Evolutionary conservation across 2,113 vertebrate species (phyloP), one percentile per base, ranked within the genome.

Genomic region (Passer montanus): DNA sequence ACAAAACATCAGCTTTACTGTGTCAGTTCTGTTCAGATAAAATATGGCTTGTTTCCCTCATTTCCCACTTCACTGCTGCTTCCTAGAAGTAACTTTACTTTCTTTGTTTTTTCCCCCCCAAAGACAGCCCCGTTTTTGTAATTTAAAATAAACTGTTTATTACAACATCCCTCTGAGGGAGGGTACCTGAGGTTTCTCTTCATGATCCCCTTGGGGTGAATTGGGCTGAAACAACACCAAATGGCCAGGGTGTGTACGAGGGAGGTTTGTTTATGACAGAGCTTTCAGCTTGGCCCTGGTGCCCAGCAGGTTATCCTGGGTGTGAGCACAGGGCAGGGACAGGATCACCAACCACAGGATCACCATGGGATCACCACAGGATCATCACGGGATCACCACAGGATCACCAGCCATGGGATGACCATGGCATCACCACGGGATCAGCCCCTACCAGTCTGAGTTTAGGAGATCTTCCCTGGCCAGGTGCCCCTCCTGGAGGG

Each of bases 181-280:
- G 23, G 24, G 39, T 33, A 15, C 27, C 47, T 76, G 55, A 50
- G 31, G 59, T 26, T 88, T n/a, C 43, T 81, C 21, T 44, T 15
- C 5, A 15, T 28, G 39, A 28, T 15, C 3, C n/a, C 35, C 11
- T 2, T 27, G 49, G n/a, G 58, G 26, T 69, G 55, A n/a, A 37
- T 1, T 11, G 19, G 37, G 41, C 8, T 56, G 76, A 44, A 43
- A 10, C 24, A 11, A 2, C 43, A 31, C 24, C 47, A 7, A 11
- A 9, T 2, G 30, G 3, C 7, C 7, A 1, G 13, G 7, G n/a
- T 41, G 41, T 63, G 35, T 18, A 1, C 0, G 3, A 28, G 43
- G 56, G 50, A 49, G 43, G 21, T 30, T n/a, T 26, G 7, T 30
- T 13, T 13, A 2, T 28, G 4, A 1, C 74, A 47, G 28, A 37